phyloP scores from a whole-genome alignment of 1,140 invertebrate genomes.

The Bombus confusus region DNA sequence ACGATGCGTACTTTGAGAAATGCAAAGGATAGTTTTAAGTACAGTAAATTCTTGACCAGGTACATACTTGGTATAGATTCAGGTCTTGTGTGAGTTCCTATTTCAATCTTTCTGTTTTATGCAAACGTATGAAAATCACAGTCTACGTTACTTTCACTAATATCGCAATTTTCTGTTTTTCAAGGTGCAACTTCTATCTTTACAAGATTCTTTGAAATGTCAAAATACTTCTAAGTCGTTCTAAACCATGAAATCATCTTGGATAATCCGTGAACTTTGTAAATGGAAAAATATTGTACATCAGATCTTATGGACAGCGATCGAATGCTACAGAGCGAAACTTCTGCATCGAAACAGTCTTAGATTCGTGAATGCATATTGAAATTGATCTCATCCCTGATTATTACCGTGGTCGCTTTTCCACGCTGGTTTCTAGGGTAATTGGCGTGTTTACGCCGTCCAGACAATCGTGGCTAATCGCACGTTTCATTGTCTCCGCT shows the following conservation, averaged over 20 bases:
- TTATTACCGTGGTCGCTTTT: slow-evolving; percentile 17
- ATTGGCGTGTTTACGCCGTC: slow-evolving; percentile 26
- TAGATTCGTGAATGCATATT: not conserved
- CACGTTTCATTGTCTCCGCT: slow-evolving; percentile 24
- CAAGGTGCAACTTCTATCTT: too few relatives aligned
- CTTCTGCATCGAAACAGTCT: not conserved
- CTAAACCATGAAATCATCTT: too few relatives aligned
- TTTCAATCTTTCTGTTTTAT: not conserved
- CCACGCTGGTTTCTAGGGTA: slow-evolving; percentile 12
- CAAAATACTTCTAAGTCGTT: too few relatives aligned
- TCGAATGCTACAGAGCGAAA: not conserved
- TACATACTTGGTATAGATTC: not conserved
- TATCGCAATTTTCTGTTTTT: too few relatives aligned
- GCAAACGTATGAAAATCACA: not conserved
- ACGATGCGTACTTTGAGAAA: too few relatives aligned
- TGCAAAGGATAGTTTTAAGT: too few relatives aligned
- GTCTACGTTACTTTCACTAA: not conserved
- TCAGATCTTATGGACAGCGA: too few relatives aligned
- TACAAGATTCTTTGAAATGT: too few relatives aligned
- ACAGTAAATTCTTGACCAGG: too few relatives aligned
- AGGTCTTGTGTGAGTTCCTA: not conserved
- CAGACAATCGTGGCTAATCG: slow-evolving; percentile 13
- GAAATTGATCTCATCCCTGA: not conserved
- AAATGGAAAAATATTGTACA: too few relatives aligned
- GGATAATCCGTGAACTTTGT: too few relatives aligned